Evolutionary conservation across 2,113 vertebrate species (phyloP).

Genomic region (Prolemur simus): DNA sequence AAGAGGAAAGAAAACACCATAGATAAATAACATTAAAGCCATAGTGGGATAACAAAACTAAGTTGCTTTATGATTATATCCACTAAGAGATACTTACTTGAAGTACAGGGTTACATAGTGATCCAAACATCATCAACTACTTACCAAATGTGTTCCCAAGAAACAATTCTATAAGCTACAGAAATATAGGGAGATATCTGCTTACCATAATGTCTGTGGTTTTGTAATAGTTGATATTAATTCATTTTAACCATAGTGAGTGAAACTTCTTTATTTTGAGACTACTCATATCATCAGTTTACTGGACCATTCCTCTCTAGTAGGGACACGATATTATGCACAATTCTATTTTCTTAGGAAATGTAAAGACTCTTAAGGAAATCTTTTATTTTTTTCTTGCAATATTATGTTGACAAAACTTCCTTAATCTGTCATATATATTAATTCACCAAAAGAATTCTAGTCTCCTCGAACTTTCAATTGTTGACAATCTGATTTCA

Average conservation of each 20-base stretch:
- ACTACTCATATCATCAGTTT: not conserved
- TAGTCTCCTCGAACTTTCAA: not conserved
- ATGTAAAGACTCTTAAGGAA: not conserved
- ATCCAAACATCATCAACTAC: not conserved
- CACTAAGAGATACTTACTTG: not conserved
- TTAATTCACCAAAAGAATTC: not conserved
- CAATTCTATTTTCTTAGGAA: constrained; percentile 14
- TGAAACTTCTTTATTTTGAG: not conserved
- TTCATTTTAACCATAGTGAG: not conserved
- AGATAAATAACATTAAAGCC: not conserved
- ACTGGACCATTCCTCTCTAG: not conserved
- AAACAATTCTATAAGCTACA: not conserved
- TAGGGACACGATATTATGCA: not conserved
- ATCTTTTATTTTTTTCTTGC: not conserved
- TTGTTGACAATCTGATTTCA: not conserved
- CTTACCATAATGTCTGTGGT: not conserved
- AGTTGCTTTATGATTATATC: not conserved
- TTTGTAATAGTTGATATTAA: not conserved
- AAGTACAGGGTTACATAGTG: not conserved
- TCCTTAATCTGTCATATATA: not conserved
- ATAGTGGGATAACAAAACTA: not conserved
- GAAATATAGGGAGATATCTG: not conserved
- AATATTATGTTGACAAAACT: not conserved
- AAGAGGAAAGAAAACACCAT: not conserved
- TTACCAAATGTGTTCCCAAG: not conserved